Evolutionary conservation across 2,797 vertebrate genomes (phyloP).

Genomic region (Danionella dracula): DNA sequence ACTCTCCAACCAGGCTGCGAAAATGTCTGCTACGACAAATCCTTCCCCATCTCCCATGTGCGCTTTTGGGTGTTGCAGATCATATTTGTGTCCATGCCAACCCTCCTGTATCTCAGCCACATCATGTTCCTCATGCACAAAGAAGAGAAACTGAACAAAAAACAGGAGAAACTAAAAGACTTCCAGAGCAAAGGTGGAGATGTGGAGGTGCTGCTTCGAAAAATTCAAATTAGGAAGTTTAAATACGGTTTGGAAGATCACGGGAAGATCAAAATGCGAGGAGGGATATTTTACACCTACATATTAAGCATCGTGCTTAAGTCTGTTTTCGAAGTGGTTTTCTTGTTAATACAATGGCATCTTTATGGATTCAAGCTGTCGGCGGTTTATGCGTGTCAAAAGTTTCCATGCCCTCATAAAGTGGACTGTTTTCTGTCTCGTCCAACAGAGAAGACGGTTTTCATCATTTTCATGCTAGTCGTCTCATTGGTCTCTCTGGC

Average conservation of each 20-base stretch:
- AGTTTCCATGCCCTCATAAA: conserved; percentile 77
- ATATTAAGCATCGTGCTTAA: conserved; percentile 82
- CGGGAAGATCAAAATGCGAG: conserved; percentile 84
- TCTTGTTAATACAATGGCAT: conserved; percentile 82
- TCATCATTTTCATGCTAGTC: conserved; percentile 85
- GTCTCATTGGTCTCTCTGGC: conserved; percentile 80
- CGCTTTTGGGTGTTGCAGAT: conserved; percentile 89
- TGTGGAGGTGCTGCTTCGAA: conserved; percentile 73
- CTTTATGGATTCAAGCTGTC: conserved; percentile 79
- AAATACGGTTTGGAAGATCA: conserved; percentile 83
- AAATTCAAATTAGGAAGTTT: conserved; percentile 81
- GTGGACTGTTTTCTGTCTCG: conserved; percentile 87
- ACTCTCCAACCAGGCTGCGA: conserved; percentile 82
- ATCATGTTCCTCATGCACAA: conserved; percentile 82
- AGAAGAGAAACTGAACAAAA: conserved; percentile 80
- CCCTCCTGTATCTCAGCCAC: conserved; percentile 83
- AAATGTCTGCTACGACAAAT: conserved; percentile 84
- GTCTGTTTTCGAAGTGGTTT: conserved; percentile 79
- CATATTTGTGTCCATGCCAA: conserved; percentile 84
- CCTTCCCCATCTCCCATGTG: conserved; percentile 84
- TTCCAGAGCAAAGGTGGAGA: conserved; percentile 73
- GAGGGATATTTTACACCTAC: conserved; percentile 80
- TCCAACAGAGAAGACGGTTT: conserved; percentile 85
- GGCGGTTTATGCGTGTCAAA: conserved; percentile 75
- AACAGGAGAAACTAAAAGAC: conserved; percentile 75